phyloP scores from a whole-genome alignment of 2,797 vertebrate genomes.

The Hydrolagus colliei region DNA sequence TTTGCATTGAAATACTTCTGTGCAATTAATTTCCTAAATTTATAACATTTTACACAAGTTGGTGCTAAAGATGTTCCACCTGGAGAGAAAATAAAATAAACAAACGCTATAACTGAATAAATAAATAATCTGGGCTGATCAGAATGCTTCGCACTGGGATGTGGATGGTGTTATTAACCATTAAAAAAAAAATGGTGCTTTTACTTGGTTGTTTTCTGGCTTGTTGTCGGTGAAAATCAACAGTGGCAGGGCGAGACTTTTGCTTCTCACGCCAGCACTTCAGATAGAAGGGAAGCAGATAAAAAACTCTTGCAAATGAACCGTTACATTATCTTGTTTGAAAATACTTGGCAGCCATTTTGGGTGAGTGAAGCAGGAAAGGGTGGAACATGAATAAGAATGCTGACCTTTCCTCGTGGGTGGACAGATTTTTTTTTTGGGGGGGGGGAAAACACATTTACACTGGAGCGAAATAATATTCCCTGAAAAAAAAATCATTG shows the following conservation, averaged over 20 bases:
- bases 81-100: neutral
- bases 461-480: neutral
- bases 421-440: neutral
- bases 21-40: neutral
- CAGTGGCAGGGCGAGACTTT: neutral
- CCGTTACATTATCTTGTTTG: neutral
- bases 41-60: neutral
- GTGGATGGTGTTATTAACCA: neutral
- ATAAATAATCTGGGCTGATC: neutral
- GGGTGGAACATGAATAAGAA: neutral
- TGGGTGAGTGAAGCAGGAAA: neutral
- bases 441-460: neutral
- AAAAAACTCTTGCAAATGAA: neutral
- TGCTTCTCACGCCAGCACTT: neutral
- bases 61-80: neutral
- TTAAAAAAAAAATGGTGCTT: neutral
- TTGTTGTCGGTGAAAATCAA: neutral
- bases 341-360: neutral
- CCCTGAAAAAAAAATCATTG: conserved; percentile 14
- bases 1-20: neutral
- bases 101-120: neutral
- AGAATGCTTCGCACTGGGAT: neutral
- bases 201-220: neutral
- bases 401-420: neutral
- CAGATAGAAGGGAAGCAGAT: neutral